A percentile compares a stretch with the other conserved stretches of the same genome.
phyloP scores from a whole-genome alignment of 1,140 invertebrate genomes.

The Calephelis nemesis region DNA sequence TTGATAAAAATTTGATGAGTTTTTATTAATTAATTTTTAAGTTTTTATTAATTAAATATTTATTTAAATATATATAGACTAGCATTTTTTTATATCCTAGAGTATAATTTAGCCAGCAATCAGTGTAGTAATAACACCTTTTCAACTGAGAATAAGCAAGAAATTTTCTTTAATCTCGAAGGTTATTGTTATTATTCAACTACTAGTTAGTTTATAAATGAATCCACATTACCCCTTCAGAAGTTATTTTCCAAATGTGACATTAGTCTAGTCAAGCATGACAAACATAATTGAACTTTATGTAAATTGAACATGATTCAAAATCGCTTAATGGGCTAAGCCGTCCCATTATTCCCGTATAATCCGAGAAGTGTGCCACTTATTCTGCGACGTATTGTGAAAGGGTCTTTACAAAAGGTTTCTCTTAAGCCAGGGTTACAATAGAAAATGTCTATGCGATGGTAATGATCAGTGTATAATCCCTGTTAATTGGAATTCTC shows the following conservation, averaged over 20 bases:
- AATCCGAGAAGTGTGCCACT: slow-evolving; percentile 41
- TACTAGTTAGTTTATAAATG: background rate
- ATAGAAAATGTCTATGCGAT: slow-evolving; percentile 12
- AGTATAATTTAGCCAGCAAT: too few species aligned
- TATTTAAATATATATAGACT: too few species aligned
- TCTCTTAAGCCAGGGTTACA: slow-evolving; percentile 15
- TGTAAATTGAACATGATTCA: slow-evolving; percentile 18
- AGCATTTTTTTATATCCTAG: too few species aligned
- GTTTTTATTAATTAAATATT: too few species aligned
- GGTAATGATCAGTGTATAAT: slow-evolving; percentile 4
- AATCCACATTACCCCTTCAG: background rate
- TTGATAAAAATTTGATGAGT: too few species aligned
- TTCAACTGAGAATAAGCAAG: too few species aligned
- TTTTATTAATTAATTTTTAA: too few species aligned
- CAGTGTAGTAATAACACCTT: too few species aligned
- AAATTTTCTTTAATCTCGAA: too few species aligned
- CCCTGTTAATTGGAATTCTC: slow-evolving; percentile 4
- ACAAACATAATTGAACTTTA: background rate
- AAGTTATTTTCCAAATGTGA: background rate
- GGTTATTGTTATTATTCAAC: too few species aligned
- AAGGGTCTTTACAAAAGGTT: slow-evolving; percentile 22
- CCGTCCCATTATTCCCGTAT: slow-evolving; percentile 30
- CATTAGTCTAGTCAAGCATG: background rate
- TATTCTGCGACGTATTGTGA: slow-evolving; percentile 31
- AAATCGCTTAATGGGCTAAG: slow-evolving; percentile 34